Evolutionary conservation across 2,888 invertebrate genomes (phyloP), one percentile per base, ranked within the genome.

Genomic region (Pheosia tremula): DNA sequence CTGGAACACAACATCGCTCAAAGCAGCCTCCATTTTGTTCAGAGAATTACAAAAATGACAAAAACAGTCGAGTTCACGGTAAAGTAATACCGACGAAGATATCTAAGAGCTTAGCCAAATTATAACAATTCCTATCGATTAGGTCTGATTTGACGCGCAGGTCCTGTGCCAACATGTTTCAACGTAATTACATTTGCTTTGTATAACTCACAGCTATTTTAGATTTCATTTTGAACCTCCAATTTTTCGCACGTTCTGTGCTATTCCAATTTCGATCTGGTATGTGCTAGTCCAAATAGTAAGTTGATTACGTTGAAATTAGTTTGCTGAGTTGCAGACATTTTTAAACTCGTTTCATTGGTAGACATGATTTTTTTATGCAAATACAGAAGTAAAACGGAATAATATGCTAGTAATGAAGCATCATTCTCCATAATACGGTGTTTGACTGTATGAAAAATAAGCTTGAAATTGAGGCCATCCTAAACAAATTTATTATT

Each of bases 161-260:
- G 67, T 69, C 63, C 61, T 67, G 68, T 61, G 64, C 62, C 62
- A 67, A 72, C 72, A 73, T 79, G 78, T 78, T 77, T 78, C 77
- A 75, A 66, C 67, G 72, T 82, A 80, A 81, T 81, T 79, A 78
- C 80, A 77, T 81, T 81, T 81, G 78, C 82, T 79, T 79, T 82
- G 80, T 75, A 67, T 68, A 60, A 59, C 68, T 57, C 50, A 13
- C 60, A 58, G 58, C 64, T 57, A 64, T 66, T 66, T 64, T 60
- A 38, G 38, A 38, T 62, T 56, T 43, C 56, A 62, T 71, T 64
- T 49, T 60, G 39, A 63, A 41, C 47, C 45, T 58, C 59, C 64
- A 62, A 64, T 72, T 69, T 71, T 74, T 66, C 61, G 65, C 59
- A 37, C 56, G 55, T 60, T 56, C 57, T 57, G 45, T 59, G 61